Conservation (phyloP, 2,797 vertebrate genomes). For the Sphenodon punctatus region DNA sequence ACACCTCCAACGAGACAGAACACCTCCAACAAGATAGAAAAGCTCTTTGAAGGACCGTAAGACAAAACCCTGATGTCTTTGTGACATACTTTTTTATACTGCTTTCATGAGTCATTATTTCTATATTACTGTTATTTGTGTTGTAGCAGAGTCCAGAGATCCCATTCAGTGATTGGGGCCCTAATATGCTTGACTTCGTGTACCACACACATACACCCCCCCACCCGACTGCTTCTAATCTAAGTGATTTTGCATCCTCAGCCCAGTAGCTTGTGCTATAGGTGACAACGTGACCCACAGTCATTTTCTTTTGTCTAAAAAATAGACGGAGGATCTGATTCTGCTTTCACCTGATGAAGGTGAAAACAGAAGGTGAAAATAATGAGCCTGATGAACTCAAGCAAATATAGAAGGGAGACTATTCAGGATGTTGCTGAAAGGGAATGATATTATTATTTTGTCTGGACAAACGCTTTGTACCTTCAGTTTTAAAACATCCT, state of each 20-base stretch:
- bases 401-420: too few species aligned
- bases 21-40: neutral
- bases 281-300: too few species aligned
- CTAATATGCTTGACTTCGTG: neutral
- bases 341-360: too few species aligned
- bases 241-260: neutral
- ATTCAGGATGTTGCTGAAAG: too few species aligned
- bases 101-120: neutral
- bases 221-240: neutral
- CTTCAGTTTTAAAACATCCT: neutral
- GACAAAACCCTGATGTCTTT: neutral
- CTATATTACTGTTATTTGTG: neutral
- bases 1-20: neutral
- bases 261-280: neutral
- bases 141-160: neutral
- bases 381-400: too few species aligned
- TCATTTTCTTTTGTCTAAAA: neutral
- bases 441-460: neutral
- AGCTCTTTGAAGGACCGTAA: neutral
- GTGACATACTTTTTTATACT: too few species aligned
- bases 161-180: neutral
- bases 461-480: neutral
- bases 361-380: too few species aligned
- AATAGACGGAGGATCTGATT: neutral
- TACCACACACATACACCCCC: neutral